Evolutionary conservation across 1,140 invertebrate genomes (phyloP).

Genomic region (Pachypsylla venusta): DNA sequence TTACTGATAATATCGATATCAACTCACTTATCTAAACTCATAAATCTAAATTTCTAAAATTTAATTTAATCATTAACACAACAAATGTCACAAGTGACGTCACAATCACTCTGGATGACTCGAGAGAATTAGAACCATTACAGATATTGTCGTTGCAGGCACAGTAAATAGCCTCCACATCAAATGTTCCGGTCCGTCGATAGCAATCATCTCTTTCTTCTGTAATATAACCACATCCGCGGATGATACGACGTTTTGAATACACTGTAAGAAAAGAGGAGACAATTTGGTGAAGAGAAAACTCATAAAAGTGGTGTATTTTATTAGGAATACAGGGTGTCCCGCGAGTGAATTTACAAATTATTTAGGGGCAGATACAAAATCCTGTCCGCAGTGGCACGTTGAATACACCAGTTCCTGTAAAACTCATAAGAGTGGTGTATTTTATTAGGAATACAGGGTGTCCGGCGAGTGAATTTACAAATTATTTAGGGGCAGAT

Average conservation of each 20-base stretch:
- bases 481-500: no score
- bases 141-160: constrained; percentile 56
- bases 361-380: no score
- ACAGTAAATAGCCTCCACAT: constrained; percentile 55
- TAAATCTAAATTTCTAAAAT: no score
- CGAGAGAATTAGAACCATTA: constrained; percentile 32
- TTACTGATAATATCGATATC: no score
- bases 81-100: not conserved
- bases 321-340: no score
- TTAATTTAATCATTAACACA: not conserved
- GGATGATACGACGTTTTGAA: constrained; percentile 50
- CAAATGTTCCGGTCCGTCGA: constrained; percentile 50
- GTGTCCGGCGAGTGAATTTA: no score
- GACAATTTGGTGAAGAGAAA: not conserved
- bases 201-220: constrained; percentile 45
- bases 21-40: no score
- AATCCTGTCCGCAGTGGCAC: no score
- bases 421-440: no score
- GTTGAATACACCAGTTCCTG: no score
- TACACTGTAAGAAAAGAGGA: constrained; percentile 39
- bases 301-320: not conserved
- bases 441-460: no score
- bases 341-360: no score
- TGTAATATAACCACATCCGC: constrained; percentile 54
- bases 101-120: not conserved